Evolutionary conservation across 2,797 vertebrate genomes (phyloP), one percentile per base, ranked within the genome.

Genomic region (Phataginus tricuspis): DNA sequence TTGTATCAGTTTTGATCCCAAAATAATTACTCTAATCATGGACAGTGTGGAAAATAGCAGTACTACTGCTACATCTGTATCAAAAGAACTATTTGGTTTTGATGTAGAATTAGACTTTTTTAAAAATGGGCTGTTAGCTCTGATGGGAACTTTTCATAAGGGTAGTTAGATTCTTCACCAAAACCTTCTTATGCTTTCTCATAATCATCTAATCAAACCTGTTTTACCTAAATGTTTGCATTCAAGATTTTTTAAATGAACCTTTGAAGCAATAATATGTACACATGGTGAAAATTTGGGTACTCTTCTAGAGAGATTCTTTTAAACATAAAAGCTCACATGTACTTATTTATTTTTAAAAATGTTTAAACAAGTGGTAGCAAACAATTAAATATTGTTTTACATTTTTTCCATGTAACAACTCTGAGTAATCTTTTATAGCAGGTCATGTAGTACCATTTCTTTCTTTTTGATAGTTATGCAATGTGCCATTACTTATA

Each of bases 1-100:
- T 94, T 95, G 80, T 92, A 64, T 94, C 94, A 79, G 14, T 84
- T 84, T 96, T 89, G 31, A 82, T 29, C 63, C 87, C 55, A 42
- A 88, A 97, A 75, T 90, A 92, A 69, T 85, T 59, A 55, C 53
- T 91, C 13, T 94, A 78, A 79, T 84, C 84, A 86, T 49, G 49
- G 37, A 75, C 31, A 83, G 3, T 74, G n/a, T 45, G 3, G 53
- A 85, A 87, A 74, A 93, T n/a, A 89, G 15, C n/a, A 34, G 57
- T 88, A 31, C 53, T 86, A 53, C 39, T 75, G 72, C 91, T 64
- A 89, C 39, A 74, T 91, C 29, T 94, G 39, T 86, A 80, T 80
- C 39, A 55, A 90, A 93, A 87, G 63, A 87, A 77, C 34, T 55
- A 55, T 80, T 95, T 84, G 69, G 19, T 92, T 39, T 39, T 39